A percentile compares a stretch with the other conserved stretches of the same genome.
Evolutionary conservation across 2,797 vertebrate genomes (phyloP).

Genomic region (Sylvia borin): DNA sequence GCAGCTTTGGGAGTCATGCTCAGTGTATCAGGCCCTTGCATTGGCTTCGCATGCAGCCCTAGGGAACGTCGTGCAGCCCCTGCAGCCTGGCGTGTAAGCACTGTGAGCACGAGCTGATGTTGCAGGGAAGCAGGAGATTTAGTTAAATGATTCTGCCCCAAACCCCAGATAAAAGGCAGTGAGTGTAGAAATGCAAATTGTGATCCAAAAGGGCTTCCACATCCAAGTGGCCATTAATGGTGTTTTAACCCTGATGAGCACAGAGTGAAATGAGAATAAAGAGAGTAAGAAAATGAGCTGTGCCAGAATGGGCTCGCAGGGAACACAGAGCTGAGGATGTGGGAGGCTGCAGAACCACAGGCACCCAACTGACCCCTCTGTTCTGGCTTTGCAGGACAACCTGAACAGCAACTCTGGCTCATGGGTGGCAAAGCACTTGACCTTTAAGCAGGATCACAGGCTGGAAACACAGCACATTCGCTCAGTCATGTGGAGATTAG

Average conservation of each 20-base stretch:
- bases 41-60: neutral
- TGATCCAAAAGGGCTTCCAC: fast-evolving
- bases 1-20: neutral
- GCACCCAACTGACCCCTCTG: neutral
- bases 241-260: neutral
- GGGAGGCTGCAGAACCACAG: neutral
- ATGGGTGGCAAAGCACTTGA: conserved; percentile 76
- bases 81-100: neutral
- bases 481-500: conserved; percentile 87
- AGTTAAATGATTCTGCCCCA: neutral
- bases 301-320: neutral
- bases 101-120: neutral
- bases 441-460: conserved; percentile 87
- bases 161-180: neutral
- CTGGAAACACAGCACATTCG: conserved; percentile 87
- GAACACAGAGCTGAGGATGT: neutral
- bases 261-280: neutral
- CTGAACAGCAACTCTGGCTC: conserved; percentile 65
- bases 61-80: neutral
- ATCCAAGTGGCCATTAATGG: neutral
- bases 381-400: conserved; percentile 73
- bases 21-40: neutral
- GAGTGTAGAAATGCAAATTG: neutral
- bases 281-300: neutral
- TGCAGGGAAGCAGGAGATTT: neutral